Base-by-base conservation (phyloP, 2,797 vertebrate species). In the Sebastes itinus region DNA sequence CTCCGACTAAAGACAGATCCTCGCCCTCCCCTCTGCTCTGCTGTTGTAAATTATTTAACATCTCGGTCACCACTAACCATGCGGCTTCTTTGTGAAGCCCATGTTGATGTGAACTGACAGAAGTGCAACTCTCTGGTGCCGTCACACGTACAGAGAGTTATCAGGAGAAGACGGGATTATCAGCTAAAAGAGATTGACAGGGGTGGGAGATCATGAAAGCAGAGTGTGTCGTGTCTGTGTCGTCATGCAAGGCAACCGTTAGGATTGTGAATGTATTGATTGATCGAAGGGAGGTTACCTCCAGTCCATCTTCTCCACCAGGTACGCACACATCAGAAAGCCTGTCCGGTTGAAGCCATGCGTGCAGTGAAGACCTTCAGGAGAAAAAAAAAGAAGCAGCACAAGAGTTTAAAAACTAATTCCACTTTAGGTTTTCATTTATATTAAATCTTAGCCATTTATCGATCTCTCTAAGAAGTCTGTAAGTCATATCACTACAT, bases 291-390 rank as follows among this genome's bases (percentile, higher is more conserved):
- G 6, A 7, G 22, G 79, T 96, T 96, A 99, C 99, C 98, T 99
- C 99, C 98, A 99, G 95, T 99, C 98, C 97, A 99, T 94, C 92
- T 99, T 99, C 93, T 98, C 98, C 7, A 99, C 98, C 95, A 99
- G 95, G 95, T 97, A 99, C 61, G 98, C 98, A 95, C 98, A 99
- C 90, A 99, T 97, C 89, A 99, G 96, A 92, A 99, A 99, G 86
- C 99, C 98, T 13, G 99, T 99, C 80, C 98, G 96, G 77, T 99
- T 99, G 95, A 99, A 99, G 90, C 99, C 98, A 83, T 99, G 98
- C 3, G 98, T 99, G 94, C 99, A 99, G 92, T 99, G 99, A 92
- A 99, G 97, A 94, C 99, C 98, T 99, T 94, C 14, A 42, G 66
- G 74, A 73, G 27, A 89, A 56, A 68, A 69, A 67, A 35, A 56